Evolutionary conservation across 1,140 invertebrate genomes (phyloP).

Genomic region (Telenomus remus): DNA sequence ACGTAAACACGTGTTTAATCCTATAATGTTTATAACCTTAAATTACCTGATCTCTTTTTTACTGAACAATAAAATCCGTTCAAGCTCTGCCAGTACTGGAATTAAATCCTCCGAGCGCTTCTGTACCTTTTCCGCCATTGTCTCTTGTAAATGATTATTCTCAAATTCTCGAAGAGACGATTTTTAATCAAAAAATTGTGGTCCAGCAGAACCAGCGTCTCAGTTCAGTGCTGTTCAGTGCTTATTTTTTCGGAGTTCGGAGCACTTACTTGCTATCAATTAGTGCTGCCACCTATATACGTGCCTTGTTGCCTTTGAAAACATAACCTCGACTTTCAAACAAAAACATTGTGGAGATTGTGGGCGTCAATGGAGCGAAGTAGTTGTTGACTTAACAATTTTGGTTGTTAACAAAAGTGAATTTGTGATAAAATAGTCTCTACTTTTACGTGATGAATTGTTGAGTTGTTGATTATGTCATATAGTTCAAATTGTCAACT

Average conservation of each 20-base stretch:
- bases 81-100: slow-evolving; percentile 21
- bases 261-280: no score
- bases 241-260: no score
- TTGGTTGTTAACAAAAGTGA: no score
- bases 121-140: slow-evolving; percentile 41
- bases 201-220: no score
- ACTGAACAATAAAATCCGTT: slow-evolving; percentile 28
- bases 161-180: neutral
- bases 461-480: slow-evolving; percentile 16
- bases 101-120: slow-evolving; percentile 31
- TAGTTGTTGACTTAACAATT: no score
- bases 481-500: slow-evolving; percentile 10
- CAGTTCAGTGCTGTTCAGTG: no score
- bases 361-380: no score
- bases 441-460: neutral
- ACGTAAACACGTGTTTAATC: slow-evolving; percentile 6
- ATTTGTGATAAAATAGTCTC: neutral
- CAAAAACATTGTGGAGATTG: no score
- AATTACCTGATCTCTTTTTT: slow-evolving; percentile 18
- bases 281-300: no score
- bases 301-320: no score
- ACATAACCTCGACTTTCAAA: no score
- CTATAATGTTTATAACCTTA: slow-evolving; percentile 21
- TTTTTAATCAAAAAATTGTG: no score
- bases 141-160: neutral